Evolutionary conservation across 2,113 vertebrate genomes (phyloP).

Genomic region (Etia nguti): DNA sequence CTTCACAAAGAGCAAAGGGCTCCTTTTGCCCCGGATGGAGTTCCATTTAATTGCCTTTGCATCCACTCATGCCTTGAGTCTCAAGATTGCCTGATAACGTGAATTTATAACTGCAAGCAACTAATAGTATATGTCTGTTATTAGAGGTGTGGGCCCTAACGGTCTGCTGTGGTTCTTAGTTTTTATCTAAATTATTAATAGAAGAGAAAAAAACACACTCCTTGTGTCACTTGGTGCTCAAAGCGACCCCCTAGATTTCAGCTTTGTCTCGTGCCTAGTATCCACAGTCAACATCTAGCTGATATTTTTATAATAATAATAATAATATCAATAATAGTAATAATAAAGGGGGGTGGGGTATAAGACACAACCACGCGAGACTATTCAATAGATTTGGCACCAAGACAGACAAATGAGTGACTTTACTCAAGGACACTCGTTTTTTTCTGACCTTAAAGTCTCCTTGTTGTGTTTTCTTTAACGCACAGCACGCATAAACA

Average conservation of each 20-base stretch:
- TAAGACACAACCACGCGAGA: not conserved
- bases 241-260: not conserved
- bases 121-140: not conserved
- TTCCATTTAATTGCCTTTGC: constrained; percentile 54
- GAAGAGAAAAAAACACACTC: not conserved
- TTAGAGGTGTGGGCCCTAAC: not conserved
- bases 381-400: not conserved
- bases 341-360: not conserved
- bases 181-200: not conserved
- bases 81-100: constrained; percentile 21
- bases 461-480: not conserved
- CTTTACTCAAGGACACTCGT: not conserved
- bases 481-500: not conserved
- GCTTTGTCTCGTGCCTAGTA: not conserved
- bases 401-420: not conserved
- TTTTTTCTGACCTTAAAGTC: not conserved
- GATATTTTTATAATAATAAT: not conserved
- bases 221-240: not conserved
- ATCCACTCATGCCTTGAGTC: constrained; percentile 44
- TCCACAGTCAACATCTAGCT: not conserved
- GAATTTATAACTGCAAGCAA: not conserved
- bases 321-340: not conserved
- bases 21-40: constrained; percentile 62
- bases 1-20: constrained; percentile 45
- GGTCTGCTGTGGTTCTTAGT: not conserved